These are phyloP conservation scores for Sceliomorpha sp. DNA, from an alignment of 2,888 invertebrate species.

Conservation along the genomic window DNA sequence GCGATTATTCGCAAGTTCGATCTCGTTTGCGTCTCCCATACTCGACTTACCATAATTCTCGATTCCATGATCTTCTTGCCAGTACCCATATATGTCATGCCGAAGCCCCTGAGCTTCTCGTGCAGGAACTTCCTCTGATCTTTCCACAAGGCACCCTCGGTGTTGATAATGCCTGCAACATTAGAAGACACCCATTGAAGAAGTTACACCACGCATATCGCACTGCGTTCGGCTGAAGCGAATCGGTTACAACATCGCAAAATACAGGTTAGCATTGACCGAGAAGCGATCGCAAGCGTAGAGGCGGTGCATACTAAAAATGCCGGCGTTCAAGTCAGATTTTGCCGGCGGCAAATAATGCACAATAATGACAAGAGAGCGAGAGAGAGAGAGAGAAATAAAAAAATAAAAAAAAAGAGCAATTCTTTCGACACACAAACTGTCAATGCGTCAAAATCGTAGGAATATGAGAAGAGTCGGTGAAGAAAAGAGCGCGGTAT, in stretches of 20 bases:
- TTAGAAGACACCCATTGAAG: slow-evolving; percentile 3
- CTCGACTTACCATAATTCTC: slow-evolving; percentile 90
- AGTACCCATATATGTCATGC: slow-evolving; percentile 92
- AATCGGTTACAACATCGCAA: slow-evolving; percentile 38
- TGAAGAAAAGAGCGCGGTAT: too few species aligned
- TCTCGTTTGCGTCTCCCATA: too few species aligned
- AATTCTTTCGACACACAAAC: too few species aligned
- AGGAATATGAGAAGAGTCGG: too few species aligned
- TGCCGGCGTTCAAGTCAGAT: slow-evolving; percentile 21
- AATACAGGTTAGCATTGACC: slow-evolving; percentile 48
- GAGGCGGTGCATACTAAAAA: slow-evolving; percentile 29
- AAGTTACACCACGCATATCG: slow-evolving; percentile 13
- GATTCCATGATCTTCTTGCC: slow-evolving; percentile 91
- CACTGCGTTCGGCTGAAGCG: slow-evolving; percentile 9
- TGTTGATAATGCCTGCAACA: slow-evolving; percentile 91
- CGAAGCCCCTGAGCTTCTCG: slow-evolving; percentile 91
- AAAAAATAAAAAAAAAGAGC: too few species aligned
- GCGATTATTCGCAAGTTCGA: too few species aligned
- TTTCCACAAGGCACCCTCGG: slow-evolving; percentile 94
- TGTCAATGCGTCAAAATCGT: too few species aligned
- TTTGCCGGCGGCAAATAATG: slow-evolving; percentile 12
- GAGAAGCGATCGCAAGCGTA: slow-evolving; percentile 31
- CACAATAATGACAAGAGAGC: slow-evolving; percentile 1
- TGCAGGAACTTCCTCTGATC: slow-evolving; percentile 93
- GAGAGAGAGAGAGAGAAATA: too few species aligned